These are phyloP conservation scores for Pogonocherus hispidulus DNA, from an alignment of 2,888 invertebrate genomes.

Conservation along the genomic window DNA sequence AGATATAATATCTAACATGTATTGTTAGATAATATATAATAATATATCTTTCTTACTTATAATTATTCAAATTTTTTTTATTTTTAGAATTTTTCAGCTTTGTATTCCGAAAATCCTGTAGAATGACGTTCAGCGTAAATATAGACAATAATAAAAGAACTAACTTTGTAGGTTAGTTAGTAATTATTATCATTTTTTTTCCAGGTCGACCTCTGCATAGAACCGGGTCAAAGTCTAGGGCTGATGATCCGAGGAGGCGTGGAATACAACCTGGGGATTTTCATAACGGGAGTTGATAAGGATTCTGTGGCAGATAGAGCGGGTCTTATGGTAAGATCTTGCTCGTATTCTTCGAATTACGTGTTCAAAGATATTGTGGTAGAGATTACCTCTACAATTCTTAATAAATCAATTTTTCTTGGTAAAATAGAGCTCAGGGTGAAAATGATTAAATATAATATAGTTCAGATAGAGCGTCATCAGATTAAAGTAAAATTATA, in stretches of 20 bases:
- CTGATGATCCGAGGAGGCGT: conserved; percentile 95
- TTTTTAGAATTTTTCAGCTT: too few relatives aligned
- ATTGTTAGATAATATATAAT: too few relatives aligned
- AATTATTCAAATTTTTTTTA: too few relatives aligned
- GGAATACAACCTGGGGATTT: conserved; percentile 95
- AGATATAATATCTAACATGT: too few relatives aligned
- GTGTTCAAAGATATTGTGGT: background rate
- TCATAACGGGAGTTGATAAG: conserved; percentile 95
- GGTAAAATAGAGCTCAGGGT: background rate
- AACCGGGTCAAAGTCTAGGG: conserved; percentile 91
- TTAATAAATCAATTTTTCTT: background rate
- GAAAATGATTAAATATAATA: background rate
- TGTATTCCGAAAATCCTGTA: too few relatives aligned
- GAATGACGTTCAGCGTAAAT: too few relatives aligned
- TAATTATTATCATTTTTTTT: conserved; percentile 40
- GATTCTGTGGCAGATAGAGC: conserved; percentile 93
- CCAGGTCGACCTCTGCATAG: conserved; percentile 88
- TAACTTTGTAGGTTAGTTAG: too few relatives aligned
- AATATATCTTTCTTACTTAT: too few relatives aligned
- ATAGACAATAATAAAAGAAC: too few relatives aligned
- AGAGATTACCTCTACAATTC: too few relatives aligned
- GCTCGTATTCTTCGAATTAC: conserved; percentile 13
- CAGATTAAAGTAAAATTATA: background rate
- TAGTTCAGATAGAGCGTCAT: background rate
- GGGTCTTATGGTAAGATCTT: conserved; percentile 81